Evolutionary conservation across 2,797 vertebrate genomes (phyloP).

Genomic region (Fundulus diaphanus): DNA sequence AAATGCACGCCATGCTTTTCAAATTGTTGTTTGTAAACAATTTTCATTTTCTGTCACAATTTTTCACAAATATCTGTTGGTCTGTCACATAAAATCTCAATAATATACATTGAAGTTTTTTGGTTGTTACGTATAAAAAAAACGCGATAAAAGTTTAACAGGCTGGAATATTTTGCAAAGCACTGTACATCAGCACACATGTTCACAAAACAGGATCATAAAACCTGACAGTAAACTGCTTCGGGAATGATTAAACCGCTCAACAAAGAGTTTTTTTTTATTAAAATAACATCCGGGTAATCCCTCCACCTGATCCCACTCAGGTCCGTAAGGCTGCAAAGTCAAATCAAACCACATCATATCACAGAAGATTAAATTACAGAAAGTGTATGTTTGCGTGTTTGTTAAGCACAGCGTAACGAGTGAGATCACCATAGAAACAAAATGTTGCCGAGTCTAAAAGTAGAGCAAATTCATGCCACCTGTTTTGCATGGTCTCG

Average conservation of each 20-base stretch:
- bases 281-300: neutral
- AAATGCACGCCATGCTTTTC: no score
- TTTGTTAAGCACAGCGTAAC: conserved; percentile 14
- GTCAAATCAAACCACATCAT: conserved; percentile 28
- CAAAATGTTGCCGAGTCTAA: conserved; percentile 20
- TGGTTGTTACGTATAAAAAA: neutral
- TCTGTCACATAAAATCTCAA: neutral
- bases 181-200: neutral
- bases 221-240: neutral
- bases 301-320: neutral
- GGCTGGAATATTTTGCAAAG: neutral
- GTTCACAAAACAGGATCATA: neutral
- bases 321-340: conserved; percentile 15
- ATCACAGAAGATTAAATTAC: conserved; percentile 17
- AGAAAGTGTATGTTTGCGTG: conserved; percentile 9
- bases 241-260: neutral
- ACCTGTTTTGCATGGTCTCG: conserved; percentile 27
- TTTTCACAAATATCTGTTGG: no score
- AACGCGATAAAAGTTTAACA: neutral
- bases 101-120: neutral
- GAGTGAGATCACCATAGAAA: conserved; percentile 35
- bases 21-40: no score
- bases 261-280: neutral
- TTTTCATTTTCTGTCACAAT: no score
- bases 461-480: conserved; percentile 48